Conservation (phyloP, 1,140 invertebrate species). For the Gyrodactylus bullatarudis region DNA sequence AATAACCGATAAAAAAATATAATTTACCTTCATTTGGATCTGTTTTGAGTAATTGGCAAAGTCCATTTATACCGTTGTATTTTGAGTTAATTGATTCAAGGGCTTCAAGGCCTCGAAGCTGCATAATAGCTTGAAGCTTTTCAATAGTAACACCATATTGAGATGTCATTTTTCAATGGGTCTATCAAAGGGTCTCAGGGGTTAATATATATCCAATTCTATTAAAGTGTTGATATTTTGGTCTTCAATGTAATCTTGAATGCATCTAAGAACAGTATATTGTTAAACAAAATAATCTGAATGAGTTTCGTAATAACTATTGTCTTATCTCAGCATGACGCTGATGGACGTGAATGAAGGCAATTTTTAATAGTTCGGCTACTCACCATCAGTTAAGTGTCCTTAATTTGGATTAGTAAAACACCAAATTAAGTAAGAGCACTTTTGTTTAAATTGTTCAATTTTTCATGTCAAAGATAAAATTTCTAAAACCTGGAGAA, state of each 20-base stretch:
- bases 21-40: not conserved
- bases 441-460: not conserved
- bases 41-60: conserved; percentile 1
- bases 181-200: no score
- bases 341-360: not conserved
- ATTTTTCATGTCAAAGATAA: not conserved
- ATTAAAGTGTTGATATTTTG: no score
- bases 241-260: no score
- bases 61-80: conserved; percentile 2
- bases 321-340: not conserved
- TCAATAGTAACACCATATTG: not conserved
- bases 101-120: conserved; percentile 4
- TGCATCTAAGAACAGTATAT: no score
- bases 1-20: no score
- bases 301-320: no score
- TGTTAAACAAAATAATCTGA: no score
- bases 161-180: no score
- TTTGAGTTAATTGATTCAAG: conserved; percentile 1
- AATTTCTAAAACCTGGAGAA: not conserved
- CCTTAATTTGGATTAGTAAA: not conserved
- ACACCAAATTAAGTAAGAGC: not conserved
- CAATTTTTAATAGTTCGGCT: not conserved
- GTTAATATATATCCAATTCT: no score
- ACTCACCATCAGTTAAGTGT: not conserved
- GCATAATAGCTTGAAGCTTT: conserved; percentile 4